Evolutionary conservation across 2,113 vertebrate species (phyloP).

Genomic region (Hippocampus mohnikei): DNA sequence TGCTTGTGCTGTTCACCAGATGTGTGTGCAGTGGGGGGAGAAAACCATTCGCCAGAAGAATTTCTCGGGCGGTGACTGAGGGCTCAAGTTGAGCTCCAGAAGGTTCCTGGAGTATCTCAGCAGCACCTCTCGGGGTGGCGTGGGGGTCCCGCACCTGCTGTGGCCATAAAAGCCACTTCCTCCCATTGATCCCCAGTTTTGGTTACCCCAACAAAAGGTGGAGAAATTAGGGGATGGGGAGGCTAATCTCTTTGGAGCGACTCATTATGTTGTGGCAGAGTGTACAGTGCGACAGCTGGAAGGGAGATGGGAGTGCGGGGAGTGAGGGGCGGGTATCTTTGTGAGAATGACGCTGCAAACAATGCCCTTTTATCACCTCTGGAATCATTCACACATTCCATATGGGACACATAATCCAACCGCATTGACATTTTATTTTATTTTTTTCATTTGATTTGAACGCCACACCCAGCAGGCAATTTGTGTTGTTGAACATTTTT

Average conservation of each 20-base stretch:
- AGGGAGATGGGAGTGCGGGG: constrained; percentile 56
- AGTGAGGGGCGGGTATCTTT: constrained; percentile 37
- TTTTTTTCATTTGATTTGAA: constrained; percentile 15
- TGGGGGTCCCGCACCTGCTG: constrained; percentile 63
- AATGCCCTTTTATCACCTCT: constrained; percentile 50
- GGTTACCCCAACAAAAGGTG: constrained; percentile 65
- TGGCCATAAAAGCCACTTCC: constrained; percentile 73
- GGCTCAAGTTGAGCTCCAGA: constrained; percentile 69
- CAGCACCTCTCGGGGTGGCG: constrained; percentile 25
- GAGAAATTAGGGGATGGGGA: constrained; percentile 72
- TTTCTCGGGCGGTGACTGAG: constrained; percentile 73
- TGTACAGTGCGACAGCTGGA: constrained; percentile 68
- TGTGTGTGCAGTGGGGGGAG: constrained; percentile 62
- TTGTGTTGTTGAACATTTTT: constrained; percentile 28
- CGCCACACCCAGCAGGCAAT: constrained; percentile 24
- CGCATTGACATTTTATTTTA: constrained; percentile 12
- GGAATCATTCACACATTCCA: constrained; percentile 64
- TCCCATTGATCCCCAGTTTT: constrained; percentile 63
- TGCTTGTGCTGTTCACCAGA: constrained; percentile 74
- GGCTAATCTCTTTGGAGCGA: constrained; percentile 73
- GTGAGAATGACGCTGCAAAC: constrained; percentile 54
- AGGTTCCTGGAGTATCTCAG: constrained; percentile 69
- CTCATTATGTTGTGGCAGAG: constrained; percentile 59
- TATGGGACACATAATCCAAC: constrained; percentile 50
- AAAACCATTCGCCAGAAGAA: constrained; percentile 73